A percentile compares a stretch with the other conserved stretches of the same genome.
Conservation (phyloP, 2,113 vertebrate species). For the Leptosomus discolor region DNA sequence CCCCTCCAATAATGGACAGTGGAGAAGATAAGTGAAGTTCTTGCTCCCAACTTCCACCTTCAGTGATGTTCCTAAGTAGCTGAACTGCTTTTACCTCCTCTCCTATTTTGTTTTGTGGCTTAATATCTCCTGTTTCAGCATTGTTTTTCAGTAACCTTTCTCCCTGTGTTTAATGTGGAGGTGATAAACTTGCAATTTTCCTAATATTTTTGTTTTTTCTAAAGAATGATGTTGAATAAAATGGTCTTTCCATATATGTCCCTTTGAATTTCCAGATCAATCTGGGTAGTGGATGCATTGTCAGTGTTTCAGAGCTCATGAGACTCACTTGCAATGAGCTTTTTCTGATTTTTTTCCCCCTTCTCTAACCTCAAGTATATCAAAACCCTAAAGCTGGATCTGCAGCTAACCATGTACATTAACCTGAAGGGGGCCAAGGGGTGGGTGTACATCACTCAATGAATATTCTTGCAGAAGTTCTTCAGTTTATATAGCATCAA, state of each 20-base stretch:
- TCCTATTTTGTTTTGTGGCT: background rate
- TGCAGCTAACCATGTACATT: background rate
- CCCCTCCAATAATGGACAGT: background rate
- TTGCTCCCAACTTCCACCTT: background rate
- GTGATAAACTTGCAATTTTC: background rate
- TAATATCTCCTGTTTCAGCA: background rate
- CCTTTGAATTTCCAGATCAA: background rate
- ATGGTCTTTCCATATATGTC: background rate
- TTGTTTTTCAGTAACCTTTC: background rate
- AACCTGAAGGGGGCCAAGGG: rapidly evolving
- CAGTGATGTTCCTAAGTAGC: background rate
- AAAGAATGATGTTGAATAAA: background rate
- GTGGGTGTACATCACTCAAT: background rate
- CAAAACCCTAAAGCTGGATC: background rate
- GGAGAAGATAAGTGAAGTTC: background rate
- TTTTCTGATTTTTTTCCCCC: background rate
- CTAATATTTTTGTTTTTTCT: background rate
- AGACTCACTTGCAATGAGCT: background rate
- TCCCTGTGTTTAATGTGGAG: background rate
- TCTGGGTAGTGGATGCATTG: background rate
- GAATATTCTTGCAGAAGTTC: background rate
- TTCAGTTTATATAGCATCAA: background rate
- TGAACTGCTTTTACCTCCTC: background rate
- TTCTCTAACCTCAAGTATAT: background rate
- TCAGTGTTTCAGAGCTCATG: background rate